These are phyloP conservation scores for Phalacrocorax pelagicus DNA, from an alignment of 2,113 vertebrate species.

Conservation along the genomic window DNA sequence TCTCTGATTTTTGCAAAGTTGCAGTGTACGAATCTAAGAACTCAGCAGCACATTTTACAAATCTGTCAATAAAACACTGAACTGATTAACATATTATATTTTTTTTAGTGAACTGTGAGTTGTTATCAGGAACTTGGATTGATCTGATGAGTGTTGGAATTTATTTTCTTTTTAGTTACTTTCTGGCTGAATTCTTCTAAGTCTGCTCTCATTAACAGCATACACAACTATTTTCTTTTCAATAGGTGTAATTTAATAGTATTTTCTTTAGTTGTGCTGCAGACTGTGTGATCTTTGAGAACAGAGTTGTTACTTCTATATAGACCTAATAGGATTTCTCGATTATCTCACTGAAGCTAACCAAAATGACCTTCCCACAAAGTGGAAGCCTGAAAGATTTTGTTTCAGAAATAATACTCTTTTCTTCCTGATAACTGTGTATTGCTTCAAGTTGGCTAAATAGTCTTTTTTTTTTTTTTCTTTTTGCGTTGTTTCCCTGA, in stretches of 20 bases:
- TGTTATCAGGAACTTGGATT: background rate
- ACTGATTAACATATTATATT: background rate
- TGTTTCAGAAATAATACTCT: constrained; percentile 6
- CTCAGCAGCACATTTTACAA: background rate
- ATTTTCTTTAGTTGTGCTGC: background rate
- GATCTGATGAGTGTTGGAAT: background rate
- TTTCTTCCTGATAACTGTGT: background rate
- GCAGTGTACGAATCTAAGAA: background rate
- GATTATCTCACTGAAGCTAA: background rate
- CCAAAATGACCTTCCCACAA: background rate
- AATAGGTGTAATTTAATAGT: background rate
- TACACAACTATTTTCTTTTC: background rate
- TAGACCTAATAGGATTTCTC: constrained; percentile 39
- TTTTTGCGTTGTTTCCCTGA: background rate
- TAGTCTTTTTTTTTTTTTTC: background rate
- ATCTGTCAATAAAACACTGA: background rate
- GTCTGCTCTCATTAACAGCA: background rate
- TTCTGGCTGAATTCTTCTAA: background rate
- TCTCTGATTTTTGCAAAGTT: background rate
- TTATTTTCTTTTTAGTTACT: background rate
- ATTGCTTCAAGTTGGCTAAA: background rate
- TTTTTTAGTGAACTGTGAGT: background rate
- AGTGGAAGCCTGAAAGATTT: constrained; percentile 9
- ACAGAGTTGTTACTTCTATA: constrained; percentile 4
- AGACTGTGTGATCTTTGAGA: constrained; percentile 22